Base-by-base conservation (phyloP, 2,797 vertebrate genomes). In the Ambastaia sidthimunki region DNA sequence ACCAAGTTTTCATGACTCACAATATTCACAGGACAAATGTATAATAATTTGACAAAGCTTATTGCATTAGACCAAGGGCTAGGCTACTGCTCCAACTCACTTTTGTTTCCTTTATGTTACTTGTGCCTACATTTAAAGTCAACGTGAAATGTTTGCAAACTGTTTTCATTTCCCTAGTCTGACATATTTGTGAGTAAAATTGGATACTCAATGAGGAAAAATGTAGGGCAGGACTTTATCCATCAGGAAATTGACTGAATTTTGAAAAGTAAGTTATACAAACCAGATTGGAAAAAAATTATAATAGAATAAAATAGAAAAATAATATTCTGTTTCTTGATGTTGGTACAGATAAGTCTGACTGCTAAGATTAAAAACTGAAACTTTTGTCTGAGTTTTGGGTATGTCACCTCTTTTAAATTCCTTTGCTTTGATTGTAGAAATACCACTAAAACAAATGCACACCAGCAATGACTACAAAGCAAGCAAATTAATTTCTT, bases 301-400 rank as follows among this genome's bases (percentile, higher is more conserved):
- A 4, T n/a, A 28, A 28, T 28, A 28, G 28, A 28, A 28, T 28
- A 28, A 28, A 2, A 28, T 28, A 28, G 28, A 28, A 28, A 28
- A 28, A 28, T 2, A 2, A 28, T 4, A 28, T 28, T 28, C 28
- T 28, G 28, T 28, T 28, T 28, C 28, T 28, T 28, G 28, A 28
- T 4, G 4, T 28, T 28, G 4, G 28, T 28, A 28, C 4, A 66
- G 60, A 28, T 48, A 37, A 28, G 31, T 37, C 62, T 75, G 34
- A 68, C 52, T 2, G 65, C 25, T 1, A 16, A 57, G 50, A 69
- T 76, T 28, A 59, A 76, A 68, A 15, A 3, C 16, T 68, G 34
- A 76, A 76, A 55, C 57, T 76, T 76, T 68, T 44, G 37, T 68
- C 65, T 76, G 9, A 37, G 57, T 41, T 41, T 41, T 41, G 74